phyloP scores from a whole-genome alignment of 2,113 vertebrate species.

The Erythrolamprus reginae region DNA sequence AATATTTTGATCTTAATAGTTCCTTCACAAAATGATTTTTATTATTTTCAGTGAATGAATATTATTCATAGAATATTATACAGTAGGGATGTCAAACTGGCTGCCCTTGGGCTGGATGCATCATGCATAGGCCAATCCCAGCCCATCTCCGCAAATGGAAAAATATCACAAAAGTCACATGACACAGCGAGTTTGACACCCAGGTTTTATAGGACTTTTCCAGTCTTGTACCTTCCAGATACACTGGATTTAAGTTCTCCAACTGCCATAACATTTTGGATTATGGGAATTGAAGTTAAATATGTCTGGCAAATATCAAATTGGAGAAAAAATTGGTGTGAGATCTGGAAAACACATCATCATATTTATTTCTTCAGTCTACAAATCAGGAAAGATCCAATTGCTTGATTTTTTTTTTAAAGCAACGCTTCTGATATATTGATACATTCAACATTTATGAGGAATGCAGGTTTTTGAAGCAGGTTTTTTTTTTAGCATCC shows the following conservation, averaged over 20 bases:
- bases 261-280: background rate
- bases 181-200: no score
- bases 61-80: background rate
- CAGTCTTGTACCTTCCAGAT: background rate
- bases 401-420: background rate
- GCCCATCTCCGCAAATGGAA: no score
- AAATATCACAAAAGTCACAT: no score
- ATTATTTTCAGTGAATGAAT: background rate
- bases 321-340: background rate
- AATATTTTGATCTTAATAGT: background rate
- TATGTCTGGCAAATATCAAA: background rate
- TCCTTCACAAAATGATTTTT: background rate
- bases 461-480: background rate
- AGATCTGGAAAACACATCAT: background rate
- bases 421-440: background rate
- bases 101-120: no score
- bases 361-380: background rate
- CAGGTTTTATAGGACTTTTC: background rate
- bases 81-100: no score
- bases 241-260: background rate
- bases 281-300: background rate
- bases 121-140: no score
- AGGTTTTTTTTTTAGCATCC: background rate
- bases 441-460: background rate
- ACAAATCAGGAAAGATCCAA: background rate